phyloP scores from a whole-genome alignment of 1,140 invertebrate species.

The Trachymyrmex septentrionalis region DNA sequence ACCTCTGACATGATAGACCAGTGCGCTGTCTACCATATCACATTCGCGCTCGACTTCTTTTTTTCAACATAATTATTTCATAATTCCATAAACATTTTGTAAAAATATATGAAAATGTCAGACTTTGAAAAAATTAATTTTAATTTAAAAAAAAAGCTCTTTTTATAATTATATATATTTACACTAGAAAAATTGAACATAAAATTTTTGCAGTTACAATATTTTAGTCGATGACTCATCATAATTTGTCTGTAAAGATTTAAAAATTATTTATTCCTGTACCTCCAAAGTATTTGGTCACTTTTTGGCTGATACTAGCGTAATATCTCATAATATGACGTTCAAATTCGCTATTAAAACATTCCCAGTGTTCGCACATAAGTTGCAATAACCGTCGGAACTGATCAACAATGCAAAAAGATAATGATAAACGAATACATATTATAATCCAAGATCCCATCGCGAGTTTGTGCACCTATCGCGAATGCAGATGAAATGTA shows the following conservation, averaged over 20 bases:
- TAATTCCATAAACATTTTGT: neutral
- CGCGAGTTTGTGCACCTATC: too few relatives aligned
- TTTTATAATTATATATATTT: neutral
- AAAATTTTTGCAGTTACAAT: neutral
- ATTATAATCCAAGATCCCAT: neutral
- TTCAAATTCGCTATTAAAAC: constrained; percentile 14
- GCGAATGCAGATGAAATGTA: too few relatives aligned
- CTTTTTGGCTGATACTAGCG: neutral
- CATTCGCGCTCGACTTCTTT: neutral
- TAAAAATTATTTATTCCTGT: neutral
- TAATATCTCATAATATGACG: constrained; percentile 25
- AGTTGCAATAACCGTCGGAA: constrained; percentile 5
- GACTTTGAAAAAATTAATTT: neutral
- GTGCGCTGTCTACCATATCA: too few relatives aligned
- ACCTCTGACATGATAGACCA: too few relatives aligned
- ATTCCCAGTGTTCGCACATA: constrained; percentile 17
- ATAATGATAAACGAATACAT: neutral
- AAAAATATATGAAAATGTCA: neutral
- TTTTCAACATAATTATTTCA: neutral
- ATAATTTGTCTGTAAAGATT: neutral
- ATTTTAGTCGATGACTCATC: neutral
- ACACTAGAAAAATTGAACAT: neutral
- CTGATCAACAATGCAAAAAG: neutral
- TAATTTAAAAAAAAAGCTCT: neutral
- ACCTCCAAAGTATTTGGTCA: constrained; percentile 37